Conservation (phyloP, 2,888 invertebrate species). For the Melangyna quadrimaculata region DNA sequence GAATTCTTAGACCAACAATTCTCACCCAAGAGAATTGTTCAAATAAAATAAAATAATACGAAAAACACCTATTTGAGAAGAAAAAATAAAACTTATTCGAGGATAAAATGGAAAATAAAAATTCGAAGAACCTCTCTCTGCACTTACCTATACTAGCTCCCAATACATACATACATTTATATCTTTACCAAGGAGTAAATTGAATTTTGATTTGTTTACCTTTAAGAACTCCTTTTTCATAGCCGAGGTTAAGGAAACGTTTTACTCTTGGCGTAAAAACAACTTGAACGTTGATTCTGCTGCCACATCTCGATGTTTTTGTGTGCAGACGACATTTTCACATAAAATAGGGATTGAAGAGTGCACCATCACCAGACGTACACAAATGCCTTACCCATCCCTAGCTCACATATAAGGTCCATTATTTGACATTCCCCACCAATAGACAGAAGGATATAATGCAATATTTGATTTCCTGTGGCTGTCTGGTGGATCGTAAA, state of each 20-base stretch:
- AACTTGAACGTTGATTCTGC: not conserved
- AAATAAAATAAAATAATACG: not conserved
- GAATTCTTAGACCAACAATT: conserved; percentile 36
- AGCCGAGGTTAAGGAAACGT: conserved; percentile 32
- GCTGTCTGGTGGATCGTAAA: conserved; percentile 37
- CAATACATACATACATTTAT: too few species aligned
- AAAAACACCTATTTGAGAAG: conserved; percentile 21
- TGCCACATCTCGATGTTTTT: not conserved
- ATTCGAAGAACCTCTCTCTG: conserved; percentile 13
- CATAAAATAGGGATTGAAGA: not conserved
- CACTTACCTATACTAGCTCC: too few species aligned
- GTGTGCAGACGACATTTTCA: conserved; percentile 32
- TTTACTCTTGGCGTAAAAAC: conserved; percentile 25
- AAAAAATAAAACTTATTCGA: conserved; percentile 10
- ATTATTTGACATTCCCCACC: conserved; percentile 60
- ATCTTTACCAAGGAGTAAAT: conserved; percentile 30
- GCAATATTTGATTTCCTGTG: conserved; percentile 66
- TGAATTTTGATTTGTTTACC: conserved; percentile 67
- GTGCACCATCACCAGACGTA: not conserved
- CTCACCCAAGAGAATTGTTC: conserved; percentile 32
- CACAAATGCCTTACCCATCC: not conserved
- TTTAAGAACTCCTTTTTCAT: conserved; percentile 40
- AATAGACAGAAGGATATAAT: conserved; percentile 62
- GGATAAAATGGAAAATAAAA: conserved; percentile 14
- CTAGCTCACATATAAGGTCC: conserved; percentile 29